phyloP scores from a whole-genome alignment of 2,113 vertebrate genomes.

The Datnioides undecimradiatus region DNA sequence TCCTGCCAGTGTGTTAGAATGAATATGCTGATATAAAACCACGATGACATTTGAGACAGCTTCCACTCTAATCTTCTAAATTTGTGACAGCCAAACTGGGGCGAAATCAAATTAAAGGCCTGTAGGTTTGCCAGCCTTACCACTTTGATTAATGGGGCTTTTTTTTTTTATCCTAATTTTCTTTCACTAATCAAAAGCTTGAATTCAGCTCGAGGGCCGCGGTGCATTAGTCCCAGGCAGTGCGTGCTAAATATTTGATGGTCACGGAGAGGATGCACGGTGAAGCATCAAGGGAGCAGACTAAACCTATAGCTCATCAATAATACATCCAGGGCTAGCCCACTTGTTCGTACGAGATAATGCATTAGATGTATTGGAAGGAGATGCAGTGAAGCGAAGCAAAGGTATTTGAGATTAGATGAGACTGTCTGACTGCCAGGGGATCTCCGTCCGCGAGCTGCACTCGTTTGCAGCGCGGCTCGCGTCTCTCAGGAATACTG shows the following conservation, averaged over 20 bases:
- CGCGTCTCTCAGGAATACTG: slow-evolving; percentile 61
- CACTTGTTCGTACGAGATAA: slow-evolving; percentile 66
- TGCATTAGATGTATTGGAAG: slow-evolving; percentile 63
- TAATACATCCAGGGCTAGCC: slow-evolving; percentile 71
- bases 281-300: slow-evolving; percentile 60
- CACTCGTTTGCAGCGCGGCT: slow-evolving; percentile 35
- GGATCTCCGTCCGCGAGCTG: slow-evolving; percentile 38
- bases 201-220: slow-evolving; percentile 49
- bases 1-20: slow-evolving; percentile 1
- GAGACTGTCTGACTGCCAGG: slow-evolving; percentile 55
- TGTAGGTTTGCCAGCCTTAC: slow-evolving; percentile 43
- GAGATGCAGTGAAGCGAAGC: slow-evolving; percentile 59
- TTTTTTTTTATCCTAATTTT: slow-evolving; percentile 54
- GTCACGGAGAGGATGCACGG: slow-evolving; percentile 45
- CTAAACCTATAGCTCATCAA: slow-evolving; percentile 78
- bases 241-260: slow-evolving; percentile 82
- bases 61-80: slow-evolving; percentile 55
- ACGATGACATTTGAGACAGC: slow-evolving; percentile 37
- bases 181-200: slow-evolving; percentile 72
- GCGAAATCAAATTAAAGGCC: slow-evolving; percentile 46
- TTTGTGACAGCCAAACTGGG: slow-evolving; percentile 37
- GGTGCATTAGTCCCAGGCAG: slow-evolving; percentile 63
- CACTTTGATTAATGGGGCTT: slow-evolving; percentile 59
- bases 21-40: slow-evolving; percentile 18
- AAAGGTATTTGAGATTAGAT: slow-evolving; percentile 71